Evolutionary conservation across 2,888 invertebrate genomes (phyloP), one percentile per base, ranked within the genome.

Genomic region (Strigamia maritima): DNA sequence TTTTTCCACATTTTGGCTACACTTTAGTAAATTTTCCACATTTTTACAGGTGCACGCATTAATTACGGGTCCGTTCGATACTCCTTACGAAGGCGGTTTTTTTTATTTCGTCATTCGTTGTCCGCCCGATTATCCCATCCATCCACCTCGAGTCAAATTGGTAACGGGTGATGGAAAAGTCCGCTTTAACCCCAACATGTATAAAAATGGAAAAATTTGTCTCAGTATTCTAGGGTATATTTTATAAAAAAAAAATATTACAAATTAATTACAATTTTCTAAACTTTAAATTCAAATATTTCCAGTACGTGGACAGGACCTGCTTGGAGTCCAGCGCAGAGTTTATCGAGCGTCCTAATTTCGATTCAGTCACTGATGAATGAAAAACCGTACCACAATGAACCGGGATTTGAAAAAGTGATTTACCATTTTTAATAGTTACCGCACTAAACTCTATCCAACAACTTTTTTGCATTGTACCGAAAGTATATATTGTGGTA

Each of bases 361-460:
- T 89, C 89, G 6, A 89, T 90, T 80, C 89, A 90, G 86, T 89
- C 89, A 49, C 84, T 90, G 16, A 86, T 90, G 83, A 90, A 89
- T 83, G 89, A 90, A 81, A 89, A 89, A 82, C 90, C 90, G 6
- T 90, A 90, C 83, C 89, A 89, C 84, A 90, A 90, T 84, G 90
- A 90, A 84, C 90, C 90, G 26, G 90, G 90, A 28, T 90, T 88
- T 84, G 89, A 89, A 83, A 86, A 85, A 83, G 89, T 88, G 81
- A 24, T 35, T 70, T 22, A n/a, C n/a, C n/a, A n/a, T n/a, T n/a
- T n/a, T n/a, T n/a, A n/a, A n/a, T n/a, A n/a, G n/a, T n/a, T n/a
- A n/a, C n/a, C n/a, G n/a, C n/a, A n/a, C n/a, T n/a, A n/a, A n/a
- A n/a, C n/a, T n/a, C n/a, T n/a, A n/a, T n/a, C n/a, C n/a, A n/a